Evolutionary conservation across 2,888 invertebrate genomes (phyloP).

Genomic region (Euzophera pinguis): DNA sequence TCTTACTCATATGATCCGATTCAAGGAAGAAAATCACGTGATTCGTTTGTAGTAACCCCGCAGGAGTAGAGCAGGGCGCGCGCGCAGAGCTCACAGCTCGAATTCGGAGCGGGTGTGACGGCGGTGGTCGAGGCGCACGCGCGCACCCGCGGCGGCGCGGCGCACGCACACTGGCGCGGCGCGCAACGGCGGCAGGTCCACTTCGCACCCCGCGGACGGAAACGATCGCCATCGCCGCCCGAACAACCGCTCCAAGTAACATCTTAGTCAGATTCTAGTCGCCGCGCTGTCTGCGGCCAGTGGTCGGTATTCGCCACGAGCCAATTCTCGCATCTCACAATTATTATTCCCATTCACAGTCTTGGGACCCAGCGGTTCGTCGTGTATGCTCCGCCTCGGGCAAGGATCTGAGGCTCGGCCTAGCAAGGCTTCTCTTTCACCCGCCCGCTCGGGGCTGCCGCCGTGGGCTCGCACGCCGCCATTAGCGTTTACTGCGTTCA

Average conservation of each 20-base stretch:
- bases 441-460: constrained; percentile 75
- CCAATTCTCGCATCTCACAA: constrained; percentile 88
- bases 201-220: constrained; percentile 63
- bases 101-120: constrained; percentile 76
- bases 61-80: constrained; percentile 7
- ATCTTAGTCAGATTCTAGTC: constrained; percentile 86
- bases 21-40: too few species aligned
- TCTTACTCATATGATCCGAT: neutral
- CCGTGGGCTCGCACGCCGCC: constrained; percentile 80
- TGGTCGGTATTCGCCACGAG: constrained; percentile 72
- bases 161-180: constrained; percentile 45
- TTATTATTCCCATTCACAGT: constrained; percentile 87
- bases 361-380: constrained; percentile 77
- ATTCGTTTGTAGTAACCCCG: neutral
- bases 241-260: constrained; percentile 86
- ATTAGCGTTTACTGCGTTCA: constrained; percentile 78
- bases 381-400: constrained; percentile 64
- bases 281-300: constrained; percentile 75
- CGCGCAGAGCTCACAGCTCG: constrained; percentile 53
- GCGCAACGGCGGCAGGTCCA: constrained; percentile 48
- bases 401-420: constrained; percentile 72
- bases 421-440: constrained; percentile 80
- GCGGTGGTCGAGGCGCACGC: constrained; percentile 67
- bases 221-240: constrained; percentile 79
- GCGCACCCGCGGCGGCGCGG: constrained; percentile 44